A percentile compares a stretch with the other conserved stretches of the same genome.
These are phyloP conservation scores for Oryctes rhinoceros DNA, from an alignment of 1,140 invertebrate species.

Conservation along the genomic window DNA sequence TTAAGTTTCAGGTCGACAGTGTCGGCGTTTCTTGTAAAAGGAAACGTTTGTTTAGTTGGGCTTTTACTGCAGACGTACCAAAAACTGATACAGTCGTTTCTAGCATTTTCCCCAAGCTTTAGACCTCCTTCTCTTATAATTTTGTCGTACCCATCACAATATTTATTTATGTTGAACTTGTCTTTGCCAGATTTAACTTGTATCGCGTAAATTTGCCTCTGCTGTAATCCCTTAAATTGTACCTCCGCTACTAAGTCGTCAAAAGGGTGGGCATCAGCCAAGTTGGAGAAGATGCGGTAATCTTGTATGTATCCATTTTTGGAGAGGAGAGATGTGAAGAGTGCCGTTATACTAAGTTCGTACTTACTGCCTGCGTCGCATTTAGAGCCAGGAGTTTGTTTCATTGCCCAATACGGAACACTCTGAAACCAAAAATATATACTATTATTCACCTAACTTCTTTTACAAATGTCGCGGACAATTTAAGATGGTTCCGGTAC, in stretches of 20 bases:
- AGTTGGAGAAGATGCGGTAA: background rate
- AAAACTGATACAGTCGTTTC: background rate
- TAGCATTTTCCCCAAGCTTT: background rate
- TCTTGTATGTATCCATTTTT: background rate
- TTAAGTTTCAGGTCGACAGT: background rate
- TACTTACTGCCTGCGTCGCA: background rate
- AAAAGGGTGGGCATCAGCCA: background rate
- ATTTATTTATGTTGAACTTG: background rate
- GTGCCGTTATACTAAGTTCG: background rate
- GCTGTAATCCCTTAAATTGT: background rate
- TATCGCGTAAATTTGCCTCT: background rate
- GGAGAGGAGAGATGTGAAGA: background rate
- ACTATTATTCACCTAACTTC: too few relatives aligned
- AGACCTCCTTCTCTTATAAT: background rate
- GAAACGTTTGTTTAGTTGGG: background rate
- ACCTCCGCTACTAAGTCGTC: background rate
- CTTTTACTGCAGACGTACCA: background rate
- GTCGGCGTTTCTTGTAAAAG: background rate
- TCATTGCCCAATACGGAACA: too few relatives aligned
- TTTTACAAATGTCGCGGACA: too few relatives aligned
- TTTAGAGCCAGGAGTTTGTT: background rate
- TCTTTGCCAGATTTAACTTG: background rate
- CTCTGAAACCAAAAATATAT: too few relatives aligned
- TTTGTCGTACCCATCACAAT: background rate
- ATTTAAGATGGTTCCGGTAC: too few relatives aligned